These are phyloP conservation scores for Pentalonia nigronervosa DNA, from an alignment of 1,140 invertebrate species.

Conservation along the genomic window DNA sequence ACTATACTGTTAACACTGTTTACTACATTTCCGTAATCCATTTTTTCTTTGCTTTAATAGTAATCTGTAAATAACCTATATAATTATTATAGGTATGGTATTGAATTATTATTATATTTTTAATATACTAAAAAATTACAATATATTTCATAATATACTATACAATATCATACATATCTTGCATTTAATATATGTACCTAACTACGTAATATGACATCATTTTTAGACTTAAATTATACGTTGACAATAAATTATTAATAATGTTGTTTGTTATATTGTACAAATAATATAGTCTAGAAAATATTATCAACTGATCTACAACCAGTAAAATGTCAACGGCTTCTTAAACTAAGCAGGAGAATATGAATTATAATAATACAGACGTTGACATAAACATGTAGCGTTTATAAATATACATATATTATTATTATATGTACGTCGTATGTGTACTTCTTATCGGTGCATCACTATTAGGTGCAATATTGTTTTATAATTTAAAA, in stretches of 20 bases:
- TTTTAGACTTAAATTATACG: not conserved
- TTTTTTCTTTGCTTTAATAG: not conserved
- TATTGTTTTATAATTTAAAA: slow-evolving; percentile 8
- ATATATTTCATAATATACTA: too few species aligned
- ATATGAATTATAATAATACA: slow-evolving; percentile 30
- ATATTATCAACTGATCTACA: not conserved
- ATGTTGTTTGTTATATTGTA: not conserved
- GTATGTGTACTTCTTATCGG: slow-evolving; percentile 30
- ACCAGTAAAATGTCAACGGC: not conserved
- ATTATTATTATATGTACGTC: not conserved
- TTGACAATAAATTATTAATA: not conserved
- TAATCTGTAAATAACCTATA: not conserved
- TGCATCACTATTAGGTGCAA: slow-evolving; percentile 22
- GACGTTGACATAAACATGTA: not conserved
- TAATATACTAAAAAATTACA: too few species aligned
- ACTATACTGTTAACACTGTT: not conserved
- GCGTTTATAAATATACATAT: not conserved
- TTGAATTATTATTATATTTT: not conserved
- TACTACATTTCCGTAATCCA: not conserved
- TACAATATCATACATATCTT: not conserved
- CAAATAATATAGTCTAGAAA: not conserved
- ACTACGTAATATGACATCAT: not conserved
- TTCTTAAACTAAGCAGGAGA: slow-evolving; percentile 5
- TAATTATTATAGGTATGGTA: not conserved
- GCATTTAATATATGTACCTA: not conserved